Base-by-base conservation (phyloP, 2,113 vertebrate species). In the Orcinus orca region DNA sequence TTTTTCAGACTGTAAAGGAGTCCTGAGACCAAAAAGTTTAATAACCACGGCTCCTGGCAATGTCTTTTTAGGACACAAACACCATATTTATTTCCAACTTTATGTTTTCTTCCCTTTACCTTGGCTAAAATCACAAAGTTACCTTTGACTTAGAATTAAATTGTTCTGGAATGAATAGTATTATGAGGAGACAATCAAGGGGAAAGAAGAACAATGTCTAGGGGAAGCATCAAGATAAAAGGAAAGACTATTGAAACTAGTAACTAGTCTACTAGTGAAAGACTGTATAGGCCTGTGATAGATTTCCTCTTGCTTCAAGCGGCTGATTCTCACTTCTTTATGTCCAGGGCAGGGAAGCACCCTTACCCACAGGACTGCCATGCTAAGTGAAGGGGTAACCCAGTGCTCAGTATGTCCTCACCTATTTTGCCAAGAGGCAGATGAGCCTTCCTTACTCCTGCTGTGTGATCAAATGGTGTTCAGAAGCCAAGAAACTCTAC, bases 361-460 rank as follows among this genome's bases (percentile, higher is more conserved):
- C 18, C 58, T 41, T 1, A 13, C 47, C 21, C 33, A 80, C 3
- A 55, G 20, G 41, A 62, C 0, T 2, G 31, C 21, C 10, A 9
- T 12, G 2, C 25, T 33, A 47, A 23, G 0, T 2, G 21, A 38
- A 93, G 6, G 15, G 6, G 5, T 23, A 44, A 21, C n/a, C 29
- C 25, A 68, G 53, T 0, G 4, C 13, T 79, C 73, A 26, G 8
- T 71, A 26, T 15, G 12, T 62, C 55, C 92, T 96, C 74, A 87
- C 76, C 63, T 96, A 44, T 87, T 91, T 94, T 60, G 83, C 74
- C 84, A 85, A 90, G 55, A 91, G 60, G 84, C 33, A 92, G 87
- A 81, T 67, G 71, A 96, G 25, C 23, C 36, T 65, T 62, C 13
- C 53, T 96, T 77, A 53, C 76, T 79, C 38, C 53, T 91, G 17